Base-by-base conservation (phyloP, 2,797 vertebrate genomes). In the Enteromius mattozi region DNA sequence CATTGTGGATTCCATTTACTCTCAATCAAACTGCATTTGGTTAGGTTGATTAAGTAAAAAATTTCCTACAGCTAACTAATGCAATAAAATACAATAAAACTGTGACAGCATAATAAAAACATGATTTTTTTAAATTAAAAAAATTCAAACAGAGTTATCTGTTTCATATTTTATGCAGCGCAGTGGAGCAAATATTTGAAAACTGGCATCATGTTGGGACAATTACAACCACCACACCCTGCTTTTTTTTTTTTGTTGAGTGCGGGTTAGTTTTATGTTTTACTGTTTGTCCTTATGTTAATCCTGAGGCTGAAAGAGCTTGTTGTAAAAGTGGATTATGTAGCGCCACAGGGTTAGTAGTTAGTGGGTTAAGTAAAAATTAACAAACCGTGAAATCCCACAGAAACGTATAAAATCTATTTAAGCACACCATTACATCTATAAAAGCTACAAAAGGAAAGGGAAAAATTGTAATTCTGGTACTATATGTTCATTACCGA, bases 281-380 rank as follows among this genome's bases (percentile, higher is more conserved):
- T 54, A 13, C 30, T n/a, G 19, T 33, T 74, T 21, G 27, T n/a
- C 30, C 42, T 42, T 42, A 30, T 13, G 72, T 27, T 80, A 35
- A 69, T 80, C 78, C 70, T 37, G n/a, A 40, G 33, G 4, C 47
- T 81, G 14, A 68, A n/a, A 80, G 27, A 35, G 10, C 1, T 49
- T 68, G 42, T 24, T 17, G n/a, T 54, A 54, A 54, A 37, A 71
- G 35, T 59, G 79, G 49, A 71, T 81, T 71, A 59, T 40, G 37
- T 9, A 47, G 24, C 68, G 3, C 47, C 80, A n/a, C 80, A n/a
- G 54, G 10, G 80, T 19, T 9, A 42, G 42, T 42, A 42, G 42
- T 42, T 42, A 42, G 16, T 3, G 37, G 27, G 75, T 24, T 42
- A n/a, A 59, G 45, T 1, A 47, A 45, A 79, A 71, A 45, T 19